Evolutionary conservation across 2,888 invertebrate genomes (phyloP), one percentile per base, ranked within the genome.

Genomic region (Coelogynopora nodosa): DNA sequence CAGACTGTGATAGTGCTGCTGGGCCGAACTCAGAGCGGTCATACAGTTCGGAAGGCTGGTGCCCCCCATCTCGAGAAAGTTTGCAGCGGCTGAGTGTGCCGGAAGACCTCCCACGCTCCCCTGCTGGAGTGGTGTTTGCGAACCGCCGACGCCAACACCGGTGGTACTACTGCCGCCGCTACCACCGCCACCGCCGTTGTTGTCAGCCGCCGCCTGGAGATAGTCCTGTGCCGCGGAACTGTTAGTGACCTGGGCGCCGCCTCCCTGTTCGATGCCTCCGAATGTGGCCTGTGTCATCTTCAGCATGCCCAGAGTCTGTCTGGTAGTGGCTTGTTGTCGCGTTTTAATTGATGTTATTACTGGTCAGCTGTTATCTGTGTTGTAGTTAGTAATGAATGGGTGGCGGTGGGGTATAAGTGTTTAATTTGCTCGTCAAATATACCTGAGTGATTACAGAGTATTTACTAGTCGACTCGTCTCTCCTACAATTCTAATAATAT

Each of bases 121-220:
- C 18, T 49, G 49, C 18, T 49, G 49, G 10, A 49, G 49, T 13
- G 49, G 49, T 49, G 49, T 49, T 18, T 49, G 49, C 23, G 74
- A 23, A 2, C 74, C 5, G 27, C 74, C 74, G 2, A 5, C 74
- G 27, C 74, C 74, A 13, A 23, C 23, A 5, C 74, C 74, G 74
- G 74, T 74, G 23, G 74, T 74, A 74, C 74, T 74, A 26, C 74
- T 74, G 2, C 74, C 74, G 23, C 74, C 74, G 23, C 74, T 74
- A 23, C 23, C 74, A 13, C 74, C 74, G 27, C 74, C 74, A 26
- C 27, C 27, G 49, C 18, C 49, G 49, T 5, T 49, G 18, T 49
- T 18, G 5, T 18, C 49, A 49, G 5, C 49, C 5, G 5, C 49
- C 5, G 5, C 49, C 5, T 23, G 10, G 23, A 74, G 74, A 26